These are phyloP conservation scores for Eupithecia inturbata DNA, from an alignment of 2,888 invertebrate species.

Conservation along the genomic window DNA sequence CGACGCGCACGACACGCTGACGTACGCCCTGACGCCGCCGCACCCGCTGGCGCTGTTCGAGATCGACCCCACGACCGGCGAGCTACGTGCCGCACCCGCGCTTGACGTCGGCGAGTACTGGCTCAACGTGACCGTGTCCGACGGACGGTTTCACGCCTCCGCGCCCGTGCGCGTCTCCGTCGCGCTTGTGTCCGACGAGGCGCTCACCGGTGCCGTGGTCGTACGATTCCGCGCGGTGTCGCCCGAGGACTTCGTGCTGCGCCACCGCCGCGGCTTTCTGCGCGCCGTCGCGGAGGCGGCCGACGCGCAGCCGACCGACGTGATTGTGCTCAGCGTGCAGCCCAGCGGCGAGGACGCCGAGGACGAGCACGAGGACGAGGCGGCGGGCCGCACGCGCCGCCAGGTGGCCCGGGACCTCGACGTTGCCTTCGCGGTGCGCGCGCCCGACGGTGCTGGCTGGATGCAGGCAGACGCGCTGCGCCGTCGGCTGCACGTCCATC, in stretches of 20 bases:
- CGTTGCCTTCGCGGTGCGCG: constrained; percentile 91
- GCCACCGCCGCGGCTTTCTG: constrained; percentile 93
- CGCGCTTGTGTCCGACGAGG: constrained; percentile 91
- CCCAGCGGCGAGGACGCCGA: constrained; percentile 60
- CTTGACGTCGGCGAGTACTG: constrained; percentile 94
- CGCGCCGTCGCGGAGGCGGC: constrained; percentile 91
- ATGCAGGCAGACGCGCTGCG: constrained; percentile 73
- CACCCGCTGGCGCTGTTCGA: constrained; percentile 89
- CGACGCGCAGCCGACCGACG: constrained; percentile 90
- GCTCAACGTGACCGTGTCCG: constrained; percentile 95
- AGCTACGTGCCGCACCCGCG: constrained; percentile 91
- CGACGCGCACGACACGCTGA: constrained; percentile 95
- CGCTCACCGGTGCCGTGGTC: constrained; percentile 93
- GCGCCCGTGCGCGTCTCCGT: constrained; percentile 91
- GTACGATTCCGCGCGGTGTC: constrained; percentile 93
- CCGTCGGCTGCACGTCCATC: constrained; percentile 71
- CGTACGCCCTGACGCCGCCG: constrained; percentile 87
- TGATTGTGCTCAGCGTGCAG: constrained; percentile 95
- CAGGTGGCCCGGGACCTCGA: constrained; percentile 88
- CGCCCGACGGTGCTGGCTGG: constrained; percentile 58
- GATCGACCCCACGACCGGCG: constrained; percentile 91
- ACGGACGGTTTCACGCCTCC: constrained; percentile 93
- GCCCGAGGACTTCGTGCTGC: constrained; percentile 90
- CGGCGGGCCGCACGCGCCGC: constrained; percentile 55
- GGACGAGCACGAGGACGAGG: constrained; percentile 38